These are phyloP conservation scores for Pyralis farinalis DNA, from an alignment of 2,888 invertebrate species.

Conservation along the genomic window DNA sequence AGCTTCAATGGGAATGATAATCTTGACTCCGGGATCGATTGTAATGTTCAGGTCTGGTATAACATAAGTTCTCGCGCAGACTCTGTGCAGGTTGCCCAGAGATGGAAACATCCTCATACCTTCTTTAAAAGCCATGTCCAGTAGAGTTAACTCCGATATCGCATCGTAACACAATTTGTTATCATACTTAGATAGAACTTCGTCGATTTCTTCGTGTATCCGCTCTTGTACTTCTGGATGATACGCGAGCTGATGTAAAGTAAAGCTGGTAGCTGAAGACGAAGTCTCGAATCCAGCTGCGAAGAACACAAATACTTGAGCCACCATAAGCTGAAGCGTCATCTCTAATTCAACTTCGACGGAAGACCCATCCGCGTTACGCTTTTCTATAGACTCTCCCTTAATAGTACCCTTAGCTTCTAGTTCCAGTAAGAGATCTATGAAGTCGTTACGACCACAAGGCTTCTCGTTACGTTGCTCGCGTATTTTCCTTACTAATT, in stretches of 20 bases:
- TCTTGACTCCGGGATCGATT: constrained; percentile 50
- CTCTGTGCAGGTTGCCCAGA: constrained; percentile 41
- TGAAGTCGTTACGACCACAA: constrained; percentile 44
- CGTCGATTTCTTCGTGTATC: constrained; percentile 54
- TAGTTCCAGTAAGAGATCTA: constrained; percentile 34
- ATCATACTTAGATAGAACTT: constrained; percentile 40
- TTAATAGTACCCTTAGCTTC: constrained; percentile 42
- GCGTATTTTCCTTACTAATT: constrained; percentile 38
- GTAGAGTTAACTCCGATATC: constrained; percentile 40
- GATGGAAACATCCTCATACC: constrained; percentile 50
- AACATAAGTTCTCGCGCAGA: constrained; percentile 37
- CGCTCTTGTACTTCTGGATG: constrained; percentile 53
- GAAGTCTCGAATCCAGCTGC: constrained; percentile 73
- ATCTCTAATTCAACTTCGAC: constrained; percentile 40
- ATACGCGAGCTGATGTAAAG: constrained; percentile 55
- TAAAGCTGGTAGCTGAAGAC: constrained; percentile 57
- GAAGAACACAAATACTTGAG: constrained; percentile 58
- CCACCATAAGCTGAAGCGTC: constrained; percentile 36
- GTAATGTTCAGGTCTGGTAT: constrained; percentile 41
- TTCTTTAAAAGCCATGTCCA: constrained; percentile 50
- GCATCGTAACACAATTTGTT: constrained; percentile 54
- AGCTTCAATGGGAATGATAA: constrained; percentile 48
- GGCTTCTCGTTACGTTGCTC: constrained; percentile 46
- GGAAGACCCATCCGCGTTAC: constrained; percentile 39
- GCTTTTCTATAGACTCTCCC: constrained; percentile 48